Evolutionary conservation across 2,797 vertebrate genomes (phyloP).

Genomic region (Carapus acus): DNA sequence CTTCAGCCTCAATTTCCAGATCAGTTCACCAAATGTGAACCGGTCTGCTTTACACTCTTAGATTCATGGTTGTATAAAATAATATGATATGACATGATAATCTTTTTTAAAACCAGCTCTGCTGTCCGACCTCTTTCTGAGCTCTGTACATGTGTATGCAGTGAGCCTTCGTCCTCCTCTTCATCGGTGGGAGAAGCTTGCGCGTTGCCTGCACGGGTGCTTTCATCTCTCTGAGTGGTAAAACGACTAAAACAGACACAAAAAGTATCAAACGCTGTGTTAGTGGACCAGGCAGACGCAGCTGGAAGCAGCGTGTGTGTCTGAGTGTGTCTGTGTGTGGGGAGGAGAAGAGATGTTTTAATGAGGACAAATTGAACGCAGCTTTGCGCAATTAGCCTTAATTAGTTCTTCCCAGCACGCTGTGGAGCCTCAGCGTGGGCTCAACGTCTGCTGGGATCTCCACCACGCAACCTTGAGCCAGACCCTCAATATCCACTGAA

Average conservation of each 20-base stretch:
- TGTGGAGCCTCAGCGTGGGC: constrained; percentile 26
- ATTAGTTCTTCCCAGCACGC: constrained; percentile 49
- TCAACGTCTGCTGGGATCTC: too few species aligned
- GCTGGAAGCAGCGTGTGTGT: neutral
- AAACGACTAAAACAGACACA: rapidly evolving
- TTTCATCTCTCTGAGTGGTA: constrained; percentile 51
- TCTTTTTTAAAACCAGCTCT: too few species aligned
- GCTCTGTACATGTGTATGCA: constrained; percentile 48
- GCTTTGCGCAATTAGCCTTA: constrained; percentile 51
- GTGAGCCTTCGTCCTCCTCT: constrained; percentile 34
- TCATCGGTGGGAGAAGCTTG: constrained; percentile 11
- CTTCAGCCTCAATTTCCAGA: too few species aligned
- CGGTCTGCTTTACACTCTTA: too few species aligned
- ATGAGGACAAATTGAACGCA: constrained; percentile 53
- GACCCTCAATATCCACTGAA: too few species aligned
- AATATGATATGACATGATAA: too few species aligned
- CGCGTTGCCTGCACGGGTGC: neutral
- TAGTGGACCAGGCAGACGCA: too few species aligned
- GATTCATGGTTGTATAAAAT: too few species aligned
- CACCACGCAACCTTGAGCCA: too few species aligned
- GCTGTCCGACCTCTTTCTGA: constrained; percentile 60
- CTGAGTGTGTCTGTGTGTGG: neutral
- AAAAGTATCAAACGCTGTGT: neutral
- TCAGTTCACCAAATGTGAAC: too few species aligned
- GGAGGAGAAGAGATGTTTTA: constrained; percentile 25